phyloP scores from a whole-genome alignment of 2,797 vertebrate species.

The Mus spretus region DNA sequence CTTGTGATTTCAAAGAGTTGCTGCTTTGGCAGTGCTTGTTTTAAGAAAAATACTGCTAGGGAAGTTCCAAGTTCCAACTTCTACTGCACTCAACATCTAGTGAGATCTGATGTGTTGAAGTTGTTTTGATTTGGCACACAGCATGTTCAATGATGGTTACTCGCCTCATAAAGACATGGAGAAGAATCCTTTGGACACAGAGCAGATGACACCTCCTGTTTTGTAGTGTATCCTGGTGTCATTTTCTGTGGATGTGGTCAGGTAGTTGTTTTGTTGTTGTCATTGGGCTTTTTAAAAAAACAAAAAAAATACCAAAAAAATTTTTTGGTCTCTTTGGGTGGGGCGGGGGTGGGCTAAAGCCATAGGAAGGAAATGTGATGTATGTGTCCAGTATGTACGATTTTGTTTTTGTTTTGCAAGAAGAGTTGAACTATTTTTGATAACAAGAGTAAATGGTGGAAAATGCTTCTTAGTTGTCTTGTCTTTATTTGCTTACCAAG shows the following conservation, averaged over 20 bases:
- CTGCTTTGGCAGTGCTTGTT: constrained; percentile 84
- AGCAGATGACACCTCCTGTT: constrained; percentile 90
- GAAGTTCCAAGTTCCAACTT: constrained; percentile 77
- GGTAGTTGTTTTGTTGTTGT: constrained; percentile 89
- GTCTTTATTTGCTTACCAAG: constrained; percentile 92
- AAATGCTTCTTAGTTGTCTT: constrained; percentile 94
- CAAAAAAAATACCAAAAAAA: no score
- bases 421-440: constrained; percentile 98
- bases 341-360: constrained; percentile 93
- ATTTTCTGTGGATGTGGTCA: constrained; percentile 93
- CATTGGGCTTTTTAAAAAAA: constrained; percentile 83
- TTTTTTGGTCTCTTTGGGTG: constrained; percentile 85
- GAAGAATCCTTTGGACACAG: constrained; percentile 89
- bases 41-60: constrained; percentile 82
- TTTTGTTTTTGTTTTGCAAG: constrained; percentile 94
- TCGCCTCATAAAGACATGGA: constrained; percentile 88
- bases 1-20: constrained; percentile 79
- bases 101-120: constrained; percentile 77
- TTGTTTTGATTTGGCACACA: constrained; percentile 91
- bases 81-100: constrained; percentile 80
- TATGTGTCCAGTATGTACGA: constrained; percentile 92
- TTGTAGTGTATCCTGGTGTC: constrained; percentile 92
- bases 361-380: constrained; percentile 95
- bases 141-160: constrained; percentile 91
- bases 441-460: constrained; percentile 94